These are phyloP conservation scores for Aphodius sticticus DNA, from an alignment of 2,888 invertebrate genomes.

Conservation along the genomic window DNA sequence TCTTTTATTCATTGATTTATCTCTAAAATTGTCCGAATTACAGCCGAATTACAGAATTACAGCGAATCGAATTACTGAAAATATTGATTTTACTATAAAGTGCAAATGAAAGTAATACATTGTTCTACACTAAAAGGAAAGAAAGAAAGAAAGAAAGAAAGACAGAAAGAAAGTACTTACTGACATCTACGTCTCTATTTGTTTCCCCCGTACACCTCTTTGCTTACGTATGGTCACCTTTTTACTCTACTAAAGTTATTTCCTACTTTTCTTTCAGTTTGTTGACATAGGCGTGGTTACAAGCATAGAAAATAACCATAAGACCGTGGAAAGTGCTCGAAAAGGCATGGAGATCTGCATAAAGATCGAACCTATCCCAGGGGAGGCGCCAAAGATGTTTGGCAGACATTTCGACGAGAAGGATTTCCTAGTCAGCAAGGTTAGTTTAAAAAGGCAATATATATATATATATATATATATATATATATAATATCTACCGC, in stretches of 20 bases:
- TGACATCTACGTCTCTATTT: no score
- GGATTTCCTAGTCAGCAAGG: slow-evolving; percentile 95
- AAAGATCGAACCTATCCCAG: slow-evolving; percentile 96
- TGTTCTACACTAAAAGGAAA: no score
- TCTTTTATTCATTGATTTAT: no score
- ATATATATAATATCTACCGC: background rate
- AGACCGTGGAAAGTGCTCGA: slow-evolving; percentile 90
- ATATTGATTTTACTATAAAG: no score
- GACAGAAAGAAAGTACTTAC: no score
- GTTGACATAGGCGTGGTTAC: slow-evolving; percentile 93
- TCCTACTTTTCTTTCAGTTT: slow-evolving; percentile 71
- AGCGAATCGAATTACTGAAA: no score
- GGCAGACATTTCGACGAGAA: slow-evolving; percentile 98
- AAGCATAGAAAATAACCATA: slow-evolving; percentile 96
- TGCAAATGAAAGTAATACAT: no score
- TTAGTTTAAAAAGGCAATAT: slow-evolving; percentile 59
- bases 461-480: background rate
- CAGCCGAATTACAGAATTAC: no score
- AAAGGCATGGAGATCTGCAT: slow-evolving; percentile 96
- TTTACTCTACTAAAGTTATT: background rate
- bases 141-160: no score
- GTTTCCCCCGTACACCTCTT: background rate
- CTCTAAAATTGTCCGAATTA: no score
- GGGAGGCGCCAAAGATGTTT: slow-evolving; percentile 99
- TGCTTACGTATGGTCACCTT: slow-evolving; percentile 9